A percentile compares a stretch with the other conserved stretches of the same genome.
phyloP scores from a whole-genome alignment of 2,888 invertebrate genomes.

The Xestoiulus laeticollis region DNA sequence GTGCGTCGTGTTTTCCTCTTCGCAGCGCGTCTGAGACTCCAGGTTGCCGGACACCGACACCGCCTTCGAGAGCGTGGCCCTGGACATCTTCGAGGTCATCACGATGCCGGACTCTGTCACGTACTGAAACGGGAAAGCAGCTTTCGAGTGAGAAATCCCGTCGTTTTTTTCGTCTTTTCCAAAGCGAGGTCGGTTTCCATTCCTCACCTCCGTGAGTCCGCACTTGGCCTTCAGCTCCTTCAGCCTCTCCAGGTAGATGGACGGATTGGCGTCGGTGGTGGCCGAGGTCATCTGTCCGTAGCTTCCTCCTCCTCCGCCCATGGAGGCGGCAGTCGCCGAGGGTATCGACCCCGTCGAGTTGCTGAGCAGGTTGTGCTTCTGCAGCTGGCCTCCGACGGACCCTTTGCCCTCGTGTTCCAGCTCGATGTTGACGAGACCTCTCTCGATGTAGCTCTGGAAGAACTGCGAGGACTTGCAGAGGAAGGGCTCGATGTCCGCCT shows the following conservation, averaged over 20 bases:
- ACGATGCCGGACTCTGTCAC: not conserved
- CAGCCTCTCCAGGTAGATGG: conserved; percentile 62
- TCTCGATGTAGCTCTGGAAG: conserved; percentile 86
- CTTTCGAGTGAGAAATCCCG: too few relatives aligned
- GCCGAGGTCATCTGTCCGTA: too few relatives aligned
- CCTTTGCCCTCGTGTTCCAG: conserved; percentile 62
- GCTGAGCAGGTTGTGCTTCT: conserved; percentile 47
- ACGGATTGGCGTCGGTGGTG: conserved; percentile 42
- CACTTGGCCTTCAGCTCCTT: conserved; percentile 54
- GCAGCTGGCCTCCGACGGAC: not conserved
- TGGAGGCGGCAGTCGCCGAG: not conserved
- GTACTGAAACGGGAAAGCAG: not conserved
- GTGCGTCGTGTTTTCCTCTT: not conserved
- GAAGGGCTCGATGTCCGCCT: conserved; percentile 85
- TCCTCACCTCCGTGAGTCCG: conserved; percentile 1
- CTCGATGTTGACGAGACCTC: conserved; percentile 75
- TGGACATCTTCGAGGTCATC: not conserved
- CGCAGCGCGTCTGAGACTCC: conserved; percentile 31
- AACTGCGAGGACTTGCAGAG: conserved; percentile 83
- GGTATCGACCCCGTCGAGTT: conserved; percentile 53
- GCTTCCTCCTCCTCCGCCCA: not conserved
- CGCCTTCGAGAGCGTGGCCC: conserved; percentile 45
- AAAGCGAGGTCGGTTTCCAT: too few relatives aligned
- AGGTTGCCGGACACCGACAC: conserved; percentile 48
- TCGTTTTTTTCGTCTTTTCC: too few relatives aligned